Base-by-base conservation (phyloP, 2,113 vertebrate genomes). In the Atractosteus spatula region DNA sequence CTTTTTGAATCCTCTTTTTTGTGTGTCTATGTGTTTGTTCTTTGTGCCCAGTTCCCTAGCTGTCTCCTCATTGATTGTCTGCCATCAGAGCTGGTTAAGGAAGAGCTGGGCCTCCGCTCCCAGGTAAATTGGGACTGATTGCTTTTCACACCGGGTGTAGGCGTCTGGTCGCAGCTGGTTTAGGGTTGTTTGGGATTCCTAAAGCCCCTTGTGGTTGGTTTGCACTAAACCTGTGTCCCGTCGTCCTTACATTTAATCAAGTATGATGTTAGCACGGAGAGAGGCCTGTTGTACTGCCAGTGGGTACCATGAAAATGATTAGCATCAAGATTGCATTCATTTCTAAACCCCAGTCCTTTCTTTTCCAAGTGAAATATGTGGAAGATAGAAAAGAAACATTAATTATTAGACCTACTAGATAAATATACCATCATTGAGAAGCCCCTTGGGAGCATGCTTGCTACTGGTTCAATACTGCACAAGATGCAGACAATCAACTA, bases 81-180 rank as follows among this genome's bases (percentile, higher is more conserved):
- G 17, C 51, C 45, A 55, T 54, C 47, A 41, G 51, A 17, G 47
- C 16, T 41, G 51, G 47, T 68, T 55, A 55, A 59, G 66, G 51
- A 16, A 17, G 51, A 29, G 45, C n/a, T 3, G 17, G 47, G 66
- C 11, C 12, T 45, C 12, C 11, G 14, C 12, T 13, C 66, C 3
- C 51, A 41, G 16, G 66, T 68, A 55, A 68, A 55, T 41, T 17
- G 8, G 51, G 66, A 68, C 47, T 68, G 66, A 68, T 68, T 68
- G 66, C 66, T 68, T 54, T 68, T 29, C 51, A 5, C n/a, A n/a
- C 10, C 1, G 51, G 66, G 66, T 17, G 47, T 55, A 7, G 66
- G 66, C 66, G 29, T 1, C 45, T 10, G 45, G 51, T 45, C 57
- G 3, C 11, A 59, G 56, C 56, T 4, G 56, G 56, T 59, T 13